Conservation (phyloP, 1,140 invertebrate species). For the Cherax destructor region DNA sequence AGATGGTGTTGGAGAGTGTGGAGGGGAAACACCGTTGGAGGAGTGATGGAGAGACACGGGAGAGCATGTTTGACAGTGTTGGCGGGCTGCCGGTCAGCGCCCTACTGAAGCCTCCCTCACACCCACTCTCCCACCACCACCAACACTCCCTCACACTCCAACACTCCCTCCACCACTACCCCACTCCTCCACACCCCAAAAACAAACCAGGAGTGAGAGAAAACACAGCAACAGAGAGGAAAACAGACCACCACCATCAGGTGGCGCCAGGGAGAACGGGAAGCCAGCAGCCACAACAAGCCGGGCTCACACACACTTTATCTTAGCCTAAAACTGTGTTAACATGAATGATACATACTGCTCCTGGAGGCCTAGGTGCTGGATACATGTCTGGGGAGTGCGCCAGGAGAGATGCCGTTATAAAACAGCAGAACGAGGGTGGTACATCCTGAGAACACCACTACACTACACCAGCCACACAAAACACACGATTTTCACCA, state of each 20-base stretch:
- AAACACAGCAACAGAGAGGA: background rate
- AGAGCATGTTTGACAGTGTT: background rate
- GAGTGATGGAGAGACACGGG: too few relatives aligned
- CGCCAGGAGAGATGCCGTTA: slow-evolving; percentile 5
- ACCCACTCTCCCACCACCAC: background rate
- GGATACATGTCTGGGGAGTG: slow-evolving; percentile 68
- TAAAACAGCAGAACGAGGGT: background rate
- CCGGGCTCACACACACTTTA: too few relatives aligned
- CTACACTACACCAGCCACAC: background rate
- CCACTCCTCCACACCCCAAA: too few relatives aligned
- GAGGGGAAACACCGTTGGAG: too few relatives aligned
- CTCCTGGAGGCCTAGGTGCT: slow-evolving; percentile 72
- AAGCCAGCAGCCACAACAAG: too few relatives aligned
- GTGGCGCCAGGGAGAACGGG: background rate
- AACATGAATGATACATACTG: slow-evolving; percentile 55
- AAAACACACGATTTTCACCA: slow-evolving; percentile 20
- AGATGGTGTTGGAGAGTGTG: too few relatives aligned
- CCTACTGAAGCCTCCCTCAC: background rate
- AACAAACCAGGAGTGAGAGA: background rate
- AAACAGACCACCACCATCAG: background rate
- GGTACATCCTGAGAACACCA: slow-evolving; percentile 22
- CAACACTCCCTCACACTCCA: background rate
- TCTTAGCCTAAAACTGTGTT: slow-evolving; percentile 4
- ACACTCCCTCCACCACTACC: background rate
- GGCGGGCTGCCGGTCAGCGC: background rate